Evolutionary conservation across 37 sponge, comb jelly and placozoan genomes (phyloP).

Genomic region (Oscarella lobularis): DNA sequence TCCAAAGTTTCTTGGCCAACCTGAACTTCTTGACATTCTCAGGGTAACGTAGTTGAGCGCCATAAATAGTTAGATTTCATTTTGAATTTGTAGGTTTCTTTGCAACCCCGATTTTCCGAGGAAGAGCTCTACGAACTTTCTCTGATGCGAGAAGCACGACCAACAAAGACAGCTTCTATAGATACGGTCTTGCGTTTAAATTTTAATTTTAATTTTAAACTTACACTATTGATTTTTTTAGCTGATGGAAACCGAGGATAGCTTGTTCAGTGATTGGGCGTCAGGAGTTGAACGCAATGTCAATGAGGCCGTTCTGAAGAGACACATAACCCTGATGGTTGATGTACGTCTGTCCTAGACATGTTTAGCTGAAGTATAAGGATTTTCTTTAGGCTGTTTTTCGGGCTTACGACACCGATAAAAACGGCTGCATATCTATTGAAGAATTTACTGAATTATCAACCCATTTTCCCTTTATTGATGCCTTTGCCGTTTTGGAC

Average conservation of each 20-base stretch:
- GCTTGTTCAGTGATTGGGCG: background rate
- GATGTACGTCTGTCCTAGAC: too few relatives aligned
- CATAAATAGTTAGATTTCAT: background rate
- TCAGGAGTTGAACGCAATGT: background rate
- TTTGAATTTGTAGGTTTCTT: background rate
- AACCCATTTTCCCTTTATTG: background rate
- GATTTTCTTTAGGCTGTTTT: background rate
- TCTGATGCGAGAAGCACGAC: background rate
- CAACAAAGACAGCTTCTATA: too few relatives aligned
- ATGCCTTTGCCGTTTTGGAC: background rate
- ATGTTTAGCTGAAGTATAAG: background rate
- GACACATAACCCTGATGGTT: background rate
- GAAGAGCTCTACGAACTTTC: background rate
- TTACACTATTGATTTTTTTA: too few relatives aligned
- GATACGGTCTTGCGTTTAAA: too few relatives aligned
- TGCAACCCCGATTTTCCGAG: background rate
- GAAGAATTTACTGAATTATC: background rate
- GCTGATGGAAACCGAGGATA: too few relatives aligned
- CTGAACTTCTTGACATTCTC: background rate
- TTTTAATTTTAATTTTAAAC: too few relatives aligned
- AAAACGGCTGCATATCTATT: background rate
- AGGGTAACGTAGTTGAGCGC: background rate
- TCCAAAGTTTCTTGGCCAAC: background rate
- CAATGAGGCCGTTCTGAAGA: background rate
- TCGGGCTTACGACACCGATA: background rate